These are phyloP conservation scores for Bucorvus abyssinicus DNA, from an alignment of 2,797 vertebrate species.

Conservation along the genomic window DNA sequence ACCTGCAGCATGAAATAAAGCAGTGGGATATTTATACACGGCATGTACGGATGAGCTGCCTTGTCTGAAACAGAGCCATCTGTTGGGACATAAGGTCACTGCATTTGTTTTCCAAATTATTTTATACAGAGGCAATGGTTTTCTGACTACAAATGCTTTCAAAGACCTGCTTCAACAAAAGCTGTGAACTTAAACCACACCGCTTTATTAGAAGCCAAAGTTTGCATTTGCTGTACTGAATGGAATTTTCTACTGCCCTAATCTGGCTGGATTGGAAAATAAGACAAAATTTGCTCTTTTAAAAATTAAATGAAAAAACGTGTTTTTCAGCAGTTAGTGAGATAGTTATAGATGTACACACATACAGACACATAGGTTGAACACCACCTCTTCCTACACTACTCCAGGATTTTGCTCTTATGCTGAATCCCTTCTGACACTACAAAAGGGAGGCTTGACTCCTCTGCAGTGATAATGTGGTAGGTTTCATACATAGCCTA, in stretches of 20 bases:
- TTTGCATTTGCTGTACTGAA: neutral
- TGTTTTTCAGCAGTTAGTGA: neutral
- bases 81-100: neutral
- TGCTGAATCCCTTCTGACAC: neutral
- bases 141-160: neutral
- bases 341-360: neutral
- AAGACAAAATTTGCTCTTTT: neutral
- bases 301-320: neutral
- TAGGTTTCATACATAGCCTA: neutral
- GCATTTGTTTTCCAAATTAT: neutral
- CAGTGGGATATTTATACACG: neutral
- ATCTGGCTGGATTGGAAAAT: neutral
- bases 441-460: neutral
- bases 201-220: neutral
- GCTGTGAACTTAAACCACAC: neutral
- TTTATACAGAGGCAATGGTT: neutral
- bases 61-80: neutral
- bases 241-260: neutral
- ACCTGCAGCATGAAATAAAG: neutral
- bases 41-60: neutral
- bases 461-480: neutral
- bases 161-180: neutral
- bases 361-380: neutral
- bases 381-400: neutral
- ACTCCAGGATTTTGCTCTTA: neutral